Conservation (phyloP, 2,797 vertebrate genomes). For the Sebastes hubbsi region DNA sequence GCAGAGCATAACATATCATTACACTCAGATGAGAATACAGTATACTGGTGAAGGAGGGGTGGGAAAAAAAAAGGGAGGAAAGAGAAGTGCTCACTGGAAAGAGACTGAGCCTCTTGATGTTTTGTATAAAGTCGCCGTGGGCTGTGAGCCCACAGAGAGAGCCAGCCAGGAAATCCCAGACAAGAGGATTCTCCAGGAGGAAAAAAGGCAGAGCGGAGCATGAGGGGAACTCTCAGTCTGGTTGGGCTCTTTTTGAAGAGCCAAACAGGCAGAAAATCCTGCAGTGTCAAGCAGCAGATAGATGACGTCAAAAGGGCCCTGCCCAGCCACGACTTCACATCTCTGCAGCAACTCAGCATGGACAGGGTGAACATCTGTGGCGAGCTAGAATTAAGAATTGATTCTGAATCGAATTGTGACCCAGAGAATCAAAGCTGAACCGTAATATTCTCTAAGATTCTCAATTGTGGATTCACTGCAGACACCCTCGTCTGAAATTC, state of each 20-base stretch:
- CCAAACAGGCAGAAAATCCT: neutral
- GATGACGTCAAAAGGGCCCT: neutral
- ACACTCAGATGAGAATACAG: conserved; percentile 55
- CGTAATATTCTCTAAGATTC: neutral
- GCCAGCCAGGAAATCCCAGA: conserved; percentile 52
- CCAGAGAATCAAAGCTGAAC: neutral
- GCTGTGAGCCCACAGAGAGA: conserved; percentile 16
- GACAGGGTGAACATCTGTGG: neutral
- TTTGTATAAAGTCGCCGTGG: conserved; percentile 24
- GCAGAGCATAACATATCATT: conserved; percentile 67
- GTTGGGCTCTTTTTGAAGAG: neutral
- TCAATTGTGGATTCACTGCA: neutral
- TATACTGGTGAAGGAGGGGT: conserved; percentile 29
- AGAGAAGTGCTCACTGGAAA: conserved; percentile 27
- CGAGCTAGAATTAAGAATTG: neutral
- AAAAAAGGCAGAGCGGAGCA: conserved; percentile 9
- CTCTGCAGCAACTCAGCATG: neutral
- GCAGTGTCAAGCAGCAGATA: neutral
- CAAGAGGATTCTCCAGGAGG: conserved; percentile 34
- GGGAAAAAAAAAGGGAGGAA: neutral
- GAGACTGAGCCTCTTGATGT: conserved; percentile 33
- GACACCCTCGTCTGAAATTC: neutral
- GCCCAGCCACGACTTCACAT: neutral
- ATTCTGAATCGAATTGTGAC: neutral
- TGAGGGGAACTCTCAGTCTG: conserved; percentile 1